A percentile compares a stretch with the other conserved stretches of the same genome.
Conservation (phyloP, 1,140 invertebrate species). For the Lordiphosa collinella region DNA sequence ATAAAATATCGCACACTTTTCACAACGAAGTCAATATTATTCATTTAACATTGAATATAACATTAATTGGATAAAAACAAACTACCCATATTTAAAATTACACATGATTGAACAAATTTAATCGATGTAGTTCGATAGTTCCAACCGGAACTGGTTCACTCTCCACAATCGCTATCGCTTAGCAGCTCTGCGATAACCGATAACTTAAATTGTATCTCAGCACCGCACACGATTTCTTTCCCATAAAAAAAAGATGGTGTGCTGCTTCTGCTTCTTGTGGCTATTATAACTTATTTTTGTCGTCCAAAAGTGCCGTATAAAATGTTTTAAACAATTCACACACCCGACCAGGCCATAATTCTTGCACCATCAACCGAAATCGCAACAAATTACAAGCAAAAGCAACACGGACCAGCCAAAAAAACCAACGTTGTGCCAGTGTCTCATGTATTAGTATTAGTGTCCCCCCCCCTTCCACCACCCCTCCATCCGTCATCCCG, state of each 20-base stretch:
- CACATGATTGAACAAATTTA: too few species aligned
- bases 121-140: too few species aligned
- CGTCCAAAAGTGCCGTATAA: conserved; percentile 38
- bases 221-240: conserved; percentile 20
- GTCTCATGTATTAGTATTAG: conserved; percentile 37
- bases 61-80: too few species aligned
- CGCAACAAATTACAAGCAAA: conserved; percentile 25
- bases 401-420: conserved; percentile 9
- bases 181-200: background rate
- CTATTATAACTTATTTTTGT: conserved; percentile 42
- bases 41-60: too few species aligned
- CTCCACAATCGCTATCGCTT: too few species aligned
- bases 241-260: conserved; percentile 50
- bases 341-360: background rate
- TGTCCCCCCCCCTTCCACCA: conserved; percentile 28
- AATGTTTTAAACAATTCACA: conserved; percentile 23
- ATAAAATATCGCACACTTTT: too few species aligned
- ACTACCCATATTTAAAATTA: too few species aligned
- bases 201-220: background rate
- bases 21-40: too few species aligned
- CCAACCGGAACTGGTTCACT: too few species aligned
- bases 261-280: conserved; percentile 35
- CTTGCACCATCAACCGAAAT: conserved; percentile 1
- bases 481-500: background rate
- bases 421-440: conserved; percentile 40